Evolutionary conservation across 2,888 invertebrate genomes (phyloP), one percentile per base, ranked within the genome.

Genomic region (Harpagoxenus sublaevis): DNA sequence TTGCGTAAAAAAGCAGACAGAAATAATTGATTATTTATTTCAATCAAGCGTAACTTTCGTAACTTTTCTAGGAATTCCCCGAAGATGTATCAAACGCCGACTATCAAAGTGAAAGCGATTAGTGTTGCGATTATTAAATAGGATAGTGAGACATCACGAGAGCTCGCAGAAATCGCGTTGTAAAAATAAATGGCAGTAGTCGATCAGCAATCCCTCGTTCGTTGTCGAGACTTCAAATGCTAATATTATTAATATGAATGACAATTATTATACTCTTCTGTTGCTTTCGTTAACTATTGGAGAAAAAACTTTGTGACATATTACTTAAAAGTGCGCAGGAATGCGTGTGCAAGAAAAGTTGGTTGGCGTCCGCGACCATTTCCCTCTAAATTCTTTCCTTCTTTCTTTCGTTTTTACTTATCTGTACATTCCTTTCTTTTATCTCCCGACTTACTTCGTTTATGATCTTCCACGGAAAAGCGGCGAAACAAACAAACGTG

Each of bases 301-400:
- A 73, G 39, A 45, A 65, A 60, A 57, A 51, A 39, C 48, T 28
- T 71, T 15, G 60, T 15, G 60, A 28, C 18, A 39, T 12, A 60
- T 70, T 70, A 60, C 66, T 57, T 65, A 55, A 60, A 87, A 91
- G 90, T 89, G 86, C 88, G 89, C 87, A 89, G 91, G 91, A 90
- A 91, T 90, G 88, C 88, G 88, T 81, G 79, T 87, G 89, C 88
- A 84, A 87, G 88, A 81, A 90, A 84, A 86, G 85, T 86, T 85
- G 84, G 85, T 84, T 87, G 88, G 74, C 79, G 74, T 84, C 83
- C 68, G 84, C 84, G 84, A 66, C 53, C 74, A 77, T 84, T 60
- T 81, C 53, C 68, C 74, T 83, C 65, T 23, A 66, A 55, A 23
- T 3, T 35, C 18, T 57, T 23, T 39, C 28, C 53, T 70, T 65